Base-by-base conservation (phyloP, 2,797 vertebrate genomes). In the Enteromius anoplus region DNA sequence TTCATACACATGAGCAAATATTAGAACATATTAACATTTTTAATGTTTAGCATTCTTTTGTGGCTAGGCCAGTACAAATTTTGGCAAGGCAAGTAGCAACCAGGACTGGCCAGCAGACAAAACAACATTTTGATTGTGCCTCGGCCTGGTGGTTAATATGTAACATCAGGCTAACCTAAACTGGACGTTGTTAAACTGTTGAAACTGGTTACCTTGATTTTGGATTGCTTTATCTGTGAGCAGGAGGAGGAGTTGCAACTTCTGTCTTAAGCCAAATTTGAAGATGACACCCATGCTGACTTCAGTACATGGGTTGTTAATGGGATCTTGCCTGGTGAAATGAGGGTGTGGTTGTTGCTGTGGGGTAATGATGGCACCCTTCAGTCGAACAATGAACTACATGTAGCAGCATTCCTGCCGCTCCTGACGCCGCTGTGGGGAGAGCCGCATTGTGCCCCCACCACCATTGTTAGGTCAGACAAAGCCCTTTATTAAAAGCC, bases 401-500 rank as follows among this genome's bases (percentile, higher is more conserved):
- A 32, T 32, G 32, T 32, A 47, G 66, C 78, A 69, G 69, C 83
- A 85, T 88, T 84, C 84, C 86, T 78, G 23, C 37, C 68, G 29
- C 82, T 75, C 80, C 64, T 72, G 65, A 76, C 84, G 42, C 49
- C 51, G 47, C 75, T 2, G 64, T 76, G 53, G 26, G 8, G 85
- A 86, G 86, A 88, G 87, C 87, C 77, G 83, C 88, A 92, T 92
- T 94, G 87, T 93, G 92, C 89, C 81, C 80, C 79, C 82, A 81
- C 60, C 85, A 81, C 88, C 88, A 92, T 95, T 95, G 93, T 93
- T 91, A 86, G 85, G 83, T 86, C 84, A 83, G 88, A 95, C 92
- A 93, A 94, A 94, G 91, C 84, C 78, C 78, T 80, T 90, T 91
- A 90, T 91, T 85, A 90, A 90, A 88, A 89, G 87, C 89, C 78